These are phyloP conservation scores for Lepidostoma basale DNA, from an alignment of 1,140 invertebrate genomes.

Conservation along the genomic window DNA sequence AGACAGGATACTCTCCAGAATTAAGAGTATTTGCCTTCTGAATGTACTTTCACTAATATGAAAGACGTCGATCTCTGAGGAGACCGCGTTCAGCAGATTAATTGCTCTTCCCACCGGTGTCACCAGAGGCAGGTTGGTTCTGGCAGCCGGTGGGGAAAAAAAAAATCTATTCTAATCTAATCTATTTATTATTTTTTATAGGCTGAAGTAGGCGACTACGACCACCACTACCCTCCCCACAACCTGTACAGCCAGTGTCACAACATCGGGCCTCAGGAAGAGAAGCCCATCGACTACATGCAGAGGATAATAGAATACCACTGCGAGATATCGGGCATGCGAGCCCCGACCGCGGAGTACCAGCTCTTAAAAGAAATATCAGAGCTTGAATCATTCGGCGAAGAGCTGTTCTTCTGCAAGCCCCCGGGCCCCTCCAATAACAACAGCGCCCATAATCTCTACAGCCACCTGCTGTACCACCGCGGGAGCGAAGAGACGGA, in stretches of 20 bases:
- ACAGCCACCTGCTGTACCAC: slow-evolving; percentile 58
- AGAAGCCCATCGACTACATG: slow-evolving; percentile 68
- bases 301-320: slow-evolving; percentile 69
- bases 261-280: slow-evolving; percentile 64
- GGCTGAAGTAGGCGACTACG: slow-evolving; percentile 74
- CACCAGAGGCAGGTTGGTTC: too few relatives aligned
- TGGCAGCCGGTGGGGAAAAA: too few relatives aligned
- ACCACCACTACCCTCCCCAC: slow-evolving; percentile 63
- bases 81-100: too few relatives aligned
- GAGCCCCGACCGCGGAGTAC: slow-evolving; percentile 71
- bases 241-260: slow-evolving; percentile 68
- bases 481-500: slow-evolving; percentile 53
- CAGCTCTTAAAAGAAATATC: slow-evolving; percentile 81
- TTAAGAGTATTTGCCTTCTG: too few relatives aligned
- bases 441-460: slow-evolving; percentile 58
- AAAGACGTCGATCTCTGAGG: too few relatives aligned
- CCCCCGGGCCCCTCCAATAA: slow-evolving; percentile 53
- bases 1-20: too few relatives aligned
- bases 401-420: slow-evolving; percentile 81
- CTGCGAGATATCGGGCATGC: slow-evolving; percentile 58
- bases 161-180: too few relatives aligned
- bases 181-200: too few relatives aligned
- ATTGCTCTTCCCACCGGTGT: too few relatives aligned
- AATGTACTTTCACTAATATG: too few relatives aligned
- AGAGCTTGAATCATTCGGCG: slow-evolving; percentile 78